Percentiles rank a stretch among this genome's conserved stretches.
phyloP scores from a whole-genome alignment of 2,113 vertebrate species.

The Hippocampus barbouri region DNA sequence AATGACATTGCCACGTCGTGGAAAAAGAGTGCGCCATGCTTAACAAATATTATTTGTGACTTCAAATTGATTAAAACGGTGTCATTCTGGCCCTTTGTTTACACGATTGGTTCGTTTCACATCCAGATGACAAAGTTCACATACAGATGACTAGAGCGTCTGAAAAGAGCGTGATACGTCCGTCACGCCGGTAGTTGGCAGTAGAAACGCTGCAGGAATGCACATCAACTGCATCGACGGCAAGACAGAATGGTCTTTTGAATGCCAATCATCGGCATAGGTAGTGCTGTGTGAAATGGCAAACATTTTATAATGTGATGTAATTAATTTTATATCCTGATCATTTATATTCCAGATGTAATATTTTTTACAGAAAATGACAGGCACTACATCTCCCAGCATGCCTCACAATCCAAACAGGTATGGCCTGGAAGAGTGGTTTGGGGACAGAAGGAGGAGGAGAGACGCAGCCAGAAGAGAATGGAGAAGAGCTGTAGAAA shows the following conservation, averaged over 20 bases:
- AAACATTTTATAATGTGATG: too few relatives aligned
- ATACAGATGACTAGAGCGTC: background rate
- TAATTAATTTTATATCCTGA: too few relatives aligned
- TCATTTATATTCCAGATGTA: too few relatives aligned
- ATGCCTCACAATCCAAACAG: background rate
- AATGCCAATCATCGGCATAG: background rate
- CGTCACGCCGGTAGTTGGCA: background rate
- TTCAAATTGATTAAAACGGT: background rate
- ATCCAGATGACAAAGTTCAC: background rate
- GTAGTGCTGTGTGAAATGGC: too few relatives aligned
- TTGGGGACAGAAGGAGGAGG: background rate
- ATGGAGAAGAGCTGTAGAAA: background rate
- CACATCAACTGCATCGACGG: background rate
- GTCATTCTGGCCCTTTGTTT: background rate
- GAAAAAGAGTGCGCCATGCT: background rate
- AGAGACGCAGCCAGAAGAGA: background rate
- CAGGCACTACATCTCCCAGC: background rate
- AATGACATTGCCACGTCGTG: background rate
- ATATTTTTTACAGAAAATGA: background rate
- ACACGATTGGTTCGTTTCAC: background rate
- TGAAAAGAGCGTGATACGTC: background rate
- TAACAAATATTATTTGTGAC: background rate
- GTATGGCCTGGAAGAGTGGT: background rate
- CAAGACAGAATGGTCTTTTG: background rate
- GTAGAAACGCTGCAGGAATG: background rate